These are phyloP conservation scores for Helicoverpa zea DNA, from an alignment of 1,140 invertebrate genomes.

Conservation along the genomic window DNA sequence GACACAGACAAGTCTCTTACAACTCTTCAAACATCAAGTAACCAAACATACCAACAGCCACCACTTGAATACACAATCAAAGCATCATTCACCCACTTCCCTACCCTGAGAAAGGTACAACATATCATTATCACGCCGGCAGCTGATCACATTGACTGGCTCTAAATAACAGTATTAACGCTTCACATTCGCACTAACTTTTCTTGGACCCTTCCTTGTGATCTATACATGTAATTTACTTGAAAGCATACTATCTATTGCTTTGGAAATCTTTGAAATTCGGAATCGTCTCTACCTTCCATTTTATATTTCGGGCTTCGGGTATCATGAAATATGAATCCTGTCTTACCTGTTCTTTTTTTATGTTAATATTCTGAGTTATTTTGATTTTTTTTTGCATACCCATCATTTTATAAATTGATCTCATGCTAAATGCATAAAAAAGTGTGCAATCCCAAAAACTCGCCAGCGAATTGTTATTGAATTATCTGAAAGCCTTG, in stretches of 20 bases:
- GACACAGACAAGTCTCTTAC: no score
- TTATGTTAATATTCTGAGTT: neutral
- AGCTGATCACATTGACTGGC: constrained; percentile 45
- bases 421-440: constrained; percentile 9
- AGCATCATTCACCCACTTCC: constrained; percentile 17
- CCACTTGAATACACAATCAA: constrained; percentile 8
- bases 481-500: constrained; percentile 16
- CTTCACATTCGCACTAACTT: constrained; percentile 30
- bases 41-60: neutral
- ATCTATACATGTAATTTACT: neutral
- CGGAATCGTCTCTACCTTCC: neutral
- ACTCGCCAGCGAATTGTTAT: constrained; percentile 3
- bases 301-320: neutral
- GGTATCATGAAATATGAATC: neutral
- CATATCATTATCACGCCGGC: constrained; percentile 48
- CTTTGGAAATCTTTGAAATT: neutral
- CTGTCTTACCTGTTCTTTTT: neutral
- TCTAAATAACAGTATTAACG: constrained; percentile 31
- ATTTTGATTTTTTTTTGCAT: neutral
- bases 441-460: constrained; percentile 15
- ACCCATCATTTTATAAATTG: constrained; percentile 4
- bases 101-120: constrained; percentile 25
- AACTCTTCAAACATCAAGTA: neutral
- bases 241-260: neutral
- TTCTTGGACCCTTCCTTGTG: constrained; percentile 21